A percentile compares a stretch with the other conserved stretches of the same genome.
Evolutionary conservation across 2,797 vertebrate genomes (phyloP).

Genomic region (Gobionotothen gibberifrons): DNA sequence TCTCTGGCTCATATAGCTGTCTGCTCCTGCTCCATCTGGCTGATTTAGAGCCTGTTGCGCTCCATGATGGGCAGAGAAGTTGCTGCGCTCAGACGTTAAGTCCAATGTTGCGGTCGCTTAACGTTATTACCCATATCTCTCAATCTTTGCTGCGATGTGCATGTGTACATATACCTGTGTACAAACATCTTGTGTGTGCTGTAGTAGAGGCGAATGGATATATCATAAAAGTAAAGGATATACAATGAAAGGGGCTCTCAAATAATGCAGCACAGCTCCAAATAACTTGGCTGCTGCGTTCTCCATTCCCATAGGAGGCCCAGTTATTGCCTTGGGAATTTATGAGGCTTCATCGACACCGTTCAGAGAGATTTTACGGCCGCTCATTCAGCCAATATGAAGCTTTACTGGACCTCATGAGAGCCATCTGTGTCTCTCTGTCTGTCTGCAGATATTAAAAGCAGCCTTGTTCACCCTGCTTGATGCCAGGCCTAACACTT

Average conservation of each 20-base stretch:
- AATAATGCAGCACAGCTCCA: slow-evolving; percentile 48
- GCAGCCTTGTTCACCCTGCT: slow-evolving; percentile 30
- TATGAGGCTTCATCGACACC: slow-evolving; percentile 67
- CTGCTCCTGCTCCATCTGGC: slow-evolving; percentile 28
- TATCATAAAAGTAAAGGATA: slow-evolving; percentile 50
- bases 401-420: slow-evolving; percentile 53
- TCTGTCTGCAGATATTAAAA: slow-evolving; percentile 43
- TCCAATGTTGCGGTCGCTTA: slow-evolving; percentile 12
- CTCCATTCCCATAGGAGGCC: slow-evolving; percentile 46
- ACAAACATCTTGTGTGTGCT: neutral
- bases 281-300: slow-evolving; percentile 56
- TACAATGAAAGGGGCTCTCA: slow-evolving; percentile 34
- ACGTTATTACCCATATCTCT: slow-evolving; percentile 4
- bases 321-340: slow-evolving; percentile 63
- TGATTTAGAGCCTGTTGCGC: slow-evolving; percentile 42
- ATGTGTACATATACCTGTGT: neutral
- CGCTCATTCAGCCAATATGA: slow-evolving; percentile 40
- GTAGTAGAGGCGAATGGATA: slow-evolving; percentile 1
- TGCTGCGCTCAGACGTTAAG: slow-evolving; percentile 7
- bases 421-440: slow-evolving; percentile 38
- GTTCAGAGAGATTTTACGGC: slow-evolving; percentile 65
- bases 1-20: slow-evolving; percentile 46
- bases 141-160: neutral
- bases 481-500: slow-evolving; percentile 6
- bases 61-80: slow-evolving; percentile 1